Conservation (phyloP, 37 sponge, comb jelly and placozoan genomes). For the Hexactinellida sp. region DNA sequence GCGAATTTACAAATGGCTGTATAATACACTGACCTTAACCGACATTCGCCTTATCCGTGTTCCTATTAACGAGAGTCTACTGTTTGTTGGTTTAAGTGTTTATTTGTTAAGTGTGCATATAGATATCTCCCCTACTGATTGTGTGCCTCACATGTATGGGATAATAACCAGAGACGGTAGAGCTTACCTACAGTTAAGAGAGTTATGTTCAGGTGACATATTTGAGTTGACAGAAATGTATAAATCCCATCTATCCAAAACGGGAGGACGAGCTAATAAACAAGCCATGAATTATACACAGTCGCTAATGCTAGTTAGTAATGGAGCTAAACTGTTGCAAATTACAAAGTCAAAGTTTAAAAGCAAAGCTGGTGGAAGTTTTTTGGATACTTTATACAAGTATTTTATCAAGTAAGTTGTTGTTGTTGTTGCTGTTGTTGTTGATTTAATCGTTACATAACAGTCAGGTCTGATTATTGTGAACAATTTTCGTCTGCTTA, state of each 20-base stretch:
- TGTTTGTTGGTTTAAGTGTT: too few species aligned
- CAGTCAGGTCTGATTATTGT: too few species aligned
- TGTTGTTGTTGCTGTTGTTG: neutral
- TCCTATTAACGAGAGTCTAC: too few species aligned
- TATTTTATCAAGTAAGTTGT: constrained; percentile 2
- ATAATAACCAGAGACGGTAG: neutral
- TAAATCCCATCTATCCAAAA: neutral
- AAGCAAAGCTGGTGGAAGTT: neutral
- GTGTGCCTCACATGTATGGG: neutral
- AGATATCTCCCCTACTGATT: neutral
- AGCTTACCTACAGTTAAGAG: neutral
- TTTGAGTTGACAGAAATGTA: constrained; percentile 10
- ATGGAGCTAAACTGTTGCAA: neutral
- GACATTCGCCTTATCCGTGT: too few species aligned
- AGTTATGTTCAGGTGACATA: neutral
- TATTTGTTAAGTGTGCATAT: too few species aligned
- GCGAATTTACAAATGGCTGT: too few species aligned
- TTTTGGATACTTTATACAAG: neutral
- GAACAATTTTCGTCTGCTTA: too few species aligned
- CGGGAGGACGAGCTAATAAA: neutral
- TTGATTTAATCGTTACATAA: too few species aligned
- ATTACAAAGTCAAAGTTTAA: neutral
- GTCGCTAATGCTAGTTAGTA: neutral
- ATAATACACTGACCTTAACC: too few species aligned
- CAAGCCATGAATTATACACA: neutral